Conservation (phyloP, 1,140 invertebrate species). For the Episyrphus balteatus region DNA sequence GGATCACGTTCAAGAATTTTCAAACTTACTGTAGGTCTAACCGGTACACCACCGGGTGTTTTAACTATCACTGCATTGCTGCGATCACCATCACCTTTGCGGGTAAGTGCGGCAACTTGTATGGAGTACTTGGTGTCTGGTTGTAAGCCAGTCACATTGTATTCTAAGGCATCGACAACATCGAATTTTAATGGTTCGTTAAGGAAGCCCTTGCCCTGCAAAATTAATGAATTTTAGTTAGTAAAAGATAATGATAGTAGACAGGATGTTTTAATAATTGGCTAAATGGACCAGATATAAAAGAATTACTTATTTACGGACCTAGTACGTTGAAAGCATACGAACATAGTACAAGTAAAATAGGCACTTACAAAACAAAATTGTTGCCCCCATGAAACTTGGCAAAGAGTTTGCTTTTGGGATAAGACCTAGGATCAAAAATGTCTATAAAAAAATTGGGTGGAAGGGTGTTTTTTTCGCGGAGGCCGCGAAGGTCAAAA, state of each 20-base stretch:
- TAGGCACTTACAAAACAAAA: too few relatives aligned
- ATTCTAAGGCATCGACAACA: conserved; percentile 68
- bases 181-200: conserved; percentile 77
- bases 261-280: conserved; percentile 3
- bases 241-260: neutral
- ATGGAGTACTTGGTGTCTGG: conserved; percentile 88
- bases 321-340: too few relatives aligned
- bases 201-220: conserved; percentile 63
- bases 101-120: conserved; percentile 84
- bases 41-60: conserved; percentile 89
- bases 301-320: too few relatives aligned
- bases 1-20: conserved; percentile 76
- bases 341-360: too few relatives aligned
- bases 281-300: neutral
- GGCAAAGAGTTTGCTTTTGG: too few relatives aligned
- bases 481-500: too few relatives aligned
- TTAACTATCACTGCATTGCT: conserved; percentile 69
- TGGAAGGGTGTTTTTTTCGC: too few relatives aligned
- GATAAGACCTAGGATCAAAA: too few relatives aligned
- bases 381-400: too few relatives aligned
- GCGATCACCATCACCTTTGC: conserved; percentile 88
- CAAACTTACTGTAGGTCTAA: conserved; percentile 69
- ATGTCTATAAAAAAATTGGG: too few relatives aligned
- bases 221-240: too few relatives aligned
- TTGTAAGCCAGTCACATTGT: conserved; percentile 78